A percentile compares a stretch with the other conserved stretches of the same genome.
phyloP scores from a whole-genome alignment of 35 echinoderm and acorn worm species.

The Apostichopus parvimensis region DNA sequence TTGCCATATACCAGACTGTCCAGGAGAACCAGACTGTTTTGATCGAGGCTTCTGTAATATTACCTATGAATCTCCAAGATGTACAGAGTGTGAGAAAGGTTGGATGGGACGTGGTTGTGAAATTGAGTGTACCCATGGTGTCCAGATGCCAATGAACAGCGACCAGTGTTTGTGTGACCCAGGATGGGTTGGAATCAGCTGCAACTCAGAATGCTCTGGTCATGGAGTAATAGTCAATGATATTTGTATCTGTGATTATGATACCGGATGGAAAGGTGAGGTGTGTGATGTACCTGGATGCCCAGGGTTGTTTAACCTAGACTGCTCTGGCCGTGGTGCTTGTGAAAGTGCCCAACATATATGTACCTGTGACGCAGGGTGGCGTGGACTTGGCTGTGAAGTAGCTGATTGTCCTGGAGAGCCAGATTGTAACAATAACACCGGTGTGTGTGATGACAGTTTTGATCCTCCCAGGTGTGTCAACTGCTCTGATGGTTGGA shows the following conservation, averaged over 20 bases:
- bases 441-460: slow-evolving; percentile 70
- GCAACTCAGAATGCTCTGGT: slow-evolving; percentile 72
- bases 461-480: slow-evolving; percentile 67
- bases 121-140: slow-evolving; percentile 70
- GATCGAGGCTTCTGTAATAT: slow-evolving; percentile 63
- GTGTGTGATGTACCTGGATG: slow-evolving; percentile 83
- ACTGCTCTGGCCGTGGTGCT: slow-evolving; percentile 87
- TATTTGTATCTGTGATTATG: slow-evolving; percentile 66
- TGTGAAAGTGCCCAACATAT: slow-evolving; percentile 81
- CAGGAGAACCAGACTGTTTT: slow-evolving; percentile 81
- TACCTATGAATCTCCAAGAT: slow-evolving; percentile 60
- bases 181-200: slow-evolving; percentile 74
- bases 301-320: slow-evolving; percentile 67
- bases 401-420: slow-evolving; percentile 87
- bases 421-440: slow-evolving; percentile 68
- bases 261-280: slow-evolving; percentile 69
- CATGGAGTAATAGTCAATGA: slow-evolving; percentile 64
- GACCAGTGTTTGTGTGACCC: slow-evolving; percentile 77
- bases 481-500: slow-evolving; percentile 70
- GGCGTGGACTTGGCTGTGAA: slow-evolving; percentile 78
- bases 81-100: slow-evolving; percentile 64
- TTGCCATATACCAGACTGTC: slow-evolving; percentile 74
- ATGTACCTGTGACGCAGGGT: slow-evolving; percentile 78
- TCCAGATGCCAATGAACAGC: slow-evolving; percentile 49
- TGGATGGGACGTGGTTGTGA: slow-evolving; percentile 85